A percentile compares a stretch with the other conserved stretches of the same genome.
Conservation (phyloP, 1,140 invertebrate genomes). For the Leguminivora glycinivorella region DNA sequence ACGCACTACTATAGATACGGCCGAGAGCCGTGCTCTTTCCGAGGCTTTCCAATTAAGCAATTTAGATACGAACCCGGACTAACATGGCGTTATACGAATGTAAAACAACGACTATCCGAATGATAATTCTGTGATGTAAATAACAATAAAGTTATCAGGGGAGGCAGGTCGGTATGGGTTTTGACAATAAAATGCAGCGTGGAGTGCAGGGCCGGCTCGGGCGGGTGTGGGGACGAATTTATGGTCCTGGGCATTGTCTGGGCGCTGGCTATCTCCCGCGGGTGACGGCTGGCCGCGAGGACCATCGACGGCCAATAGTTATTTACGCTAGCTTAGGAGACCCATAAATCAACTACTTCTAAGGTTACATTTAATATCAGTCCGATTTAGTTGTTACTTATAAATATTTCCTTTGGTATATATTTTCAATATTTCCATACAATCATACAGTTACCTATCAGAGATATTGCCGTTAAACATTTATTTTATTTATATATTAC, state of each 20-base stretch:
- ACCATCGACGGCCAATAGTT: constrained; percentile 3
- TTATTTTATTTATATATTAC: too few species aligned
- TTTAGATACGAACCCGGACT: constrained; percentile 71
- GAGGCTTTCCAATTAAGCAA: constrained; percentile 77
- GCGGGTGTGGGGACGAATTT: constrained; percentile 67
- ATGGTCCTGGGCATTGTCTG: constrained; percentile 48
- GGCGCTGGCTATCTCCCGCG: constrained; percentile 1
- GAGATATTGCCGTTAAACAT: too few species aligned
- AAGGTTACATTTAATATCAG: constrained; percentile 11
- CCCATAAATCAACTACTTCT: constrained; percentile 18
- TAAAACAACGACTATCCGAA: constrained; percentile 75
- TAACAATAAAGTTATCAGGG: constrained; percentile 77
- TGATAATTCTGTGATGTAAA: constrained; percentile 76
- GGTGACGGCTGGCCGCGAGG: background rate
- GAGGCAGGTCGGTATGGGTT: constrained; percentile 67
- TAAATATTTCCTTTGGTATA: background rate
- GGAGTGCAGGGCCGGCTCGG: constrained; percentile 42
- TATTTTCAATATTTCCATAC: too few species aligned
- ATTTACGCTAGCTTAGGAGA: background rate
- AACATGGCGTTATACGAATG: constrained; percentile 71
- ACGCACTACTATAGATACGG: constrained; percentile 54
- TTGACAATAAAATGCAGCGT: constrained; percentile 75
- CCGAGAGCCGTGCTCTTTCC: constrained; percentile 46
- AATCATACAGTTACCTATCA: too few species aligned
- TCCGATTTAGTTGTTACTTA: background rate